Percentiles rank a stretch among this genome's conserved stretches.
Conservation (phyloP, 2,113 vertebrate genomes). For the Hippocampus barbouri region DNA sequence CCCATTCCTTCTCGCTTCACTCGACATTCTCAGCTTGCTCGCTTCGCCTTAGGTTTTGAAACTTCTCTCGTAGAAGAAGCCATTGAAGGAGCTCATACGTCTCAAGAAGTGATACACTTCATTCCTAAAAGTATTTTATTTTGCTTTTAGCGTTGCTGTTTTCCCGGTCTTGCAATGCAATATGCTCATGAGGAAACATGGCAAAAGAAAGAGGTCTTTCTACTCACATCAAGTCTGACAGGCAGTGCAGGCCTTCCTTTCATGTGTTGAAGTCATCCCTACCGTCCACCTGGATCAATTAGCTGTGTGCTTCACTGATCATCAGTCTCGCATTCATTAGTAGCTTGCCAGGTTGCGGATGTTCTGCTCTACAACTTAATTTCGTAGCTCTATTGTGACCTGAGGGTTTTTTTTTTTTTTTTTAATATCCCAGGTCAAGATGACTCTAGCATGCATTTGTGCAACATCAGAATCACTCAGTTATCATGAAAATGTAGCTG, state of each 20-base stretch:
- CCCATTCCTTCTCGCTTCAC: constrained; percentile 42
- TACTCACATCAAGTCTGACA: constrained; percentile 63
- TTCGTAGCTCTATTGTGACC: background rate
- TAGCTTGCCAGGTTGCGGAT: background rate
- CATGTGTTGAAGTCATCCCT: constrained; percentile 72
- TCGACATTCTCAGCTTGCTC: constrained; percentile 19
- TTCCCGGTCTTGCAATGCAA: constrained; percentile 68
- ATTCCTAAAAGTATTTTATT: background rate
- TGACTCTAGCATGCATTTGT: background rate
- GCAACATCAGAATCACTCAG: background rate
- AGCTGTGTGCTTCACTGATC: constrained; percentile 70
- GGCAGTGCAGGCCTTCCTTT: constrained; percentile 59
- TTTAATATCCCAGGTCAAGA: background rate
- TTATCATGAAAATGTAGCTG: background rate
- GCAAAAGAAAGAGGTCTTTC: constrained; percentile 73
- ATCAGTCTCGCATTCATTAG: constrained; percentile 47
- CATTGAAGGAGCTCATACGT: constrained; percentile 12
- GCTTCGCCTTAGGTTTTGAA: constrained; percentile 9
- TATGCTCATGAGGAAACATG: constrained; percentile 52
- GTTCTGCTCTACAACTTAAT: background rate
- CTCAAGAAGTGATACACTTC: background rate
- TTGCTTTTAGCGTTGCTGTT: constrained; percentile 46
- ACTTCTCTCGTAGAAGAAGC: constrained; percentile 52
- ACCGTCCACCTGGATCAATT: constrained; percentile 74
- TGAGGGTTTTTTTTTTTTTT: background rate